Evolutionary conservation across 2,888 invertebrate species (phyloP).

Genomic region (Autographa pulchrina): DNA sequence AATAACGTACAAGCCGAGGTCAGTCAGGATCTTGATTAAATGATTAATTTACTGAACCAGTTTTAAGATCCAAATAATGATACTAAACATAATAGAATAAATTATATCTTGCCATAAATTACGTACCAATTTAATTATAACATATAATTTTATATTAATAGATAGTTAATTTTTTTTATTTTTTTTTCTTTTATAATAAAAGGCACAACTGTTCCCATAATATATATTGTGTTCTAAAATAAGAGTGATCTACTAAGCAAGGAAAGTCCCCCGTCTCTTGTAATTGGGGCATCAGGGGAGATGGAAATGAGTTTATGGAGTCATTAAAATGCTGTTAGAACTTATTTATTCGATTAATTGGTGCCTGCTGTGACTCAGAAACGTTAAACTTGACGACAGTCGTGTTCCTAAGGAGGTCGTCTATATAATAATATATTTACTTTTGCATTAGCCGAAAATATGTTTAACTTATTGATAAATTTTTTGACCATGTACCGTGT

Average conservation of each 20-base stretch:
- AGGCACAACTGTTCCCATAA: too few relatives aligned
- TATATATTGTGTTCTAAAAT: background rate
- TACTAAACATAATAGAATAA: too few relatives aligned
- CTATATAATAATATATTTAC: background rate
- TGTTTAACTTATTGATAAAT: background rate
- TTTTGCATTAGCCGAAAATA: background rate
- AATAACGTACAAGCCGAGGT: too few relatives aligned
- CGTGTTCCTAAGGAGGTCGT: background rate
- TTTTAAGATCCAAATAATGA: too few relatives aligned
- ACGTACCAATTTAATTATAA: too few relatives aligned
- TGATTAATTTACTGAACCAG: too few relatives aligned
- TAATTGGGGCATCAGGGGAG: conserved; percentile 7
- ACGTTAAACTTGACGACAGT: background rate
- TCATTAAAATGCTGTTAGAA: conserved; percentile 6
- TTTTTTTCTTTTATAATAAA: background rate
- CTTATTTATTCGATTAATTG: conserved; percentile 6
- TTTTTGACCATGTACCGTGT: too few relatives aligned
- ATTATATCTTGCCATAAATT: too few relatives aligned
- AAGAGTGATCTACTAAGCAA: background rate
- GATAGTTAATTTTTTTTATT: background rate
- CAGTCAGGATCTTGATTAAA: too few relatives aligned
- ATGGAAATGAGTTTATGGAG: conserved; percentile 5
- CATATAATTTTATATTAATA: too few relatives aligned
- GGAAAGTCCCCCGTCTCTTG: background rate
- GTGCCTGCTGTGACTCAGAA: conserved; percentile 6